phyloP scores from a whole-genome alignment of 2,888 invertebrate genomes.

The Hedychridium roseum region DNA sequence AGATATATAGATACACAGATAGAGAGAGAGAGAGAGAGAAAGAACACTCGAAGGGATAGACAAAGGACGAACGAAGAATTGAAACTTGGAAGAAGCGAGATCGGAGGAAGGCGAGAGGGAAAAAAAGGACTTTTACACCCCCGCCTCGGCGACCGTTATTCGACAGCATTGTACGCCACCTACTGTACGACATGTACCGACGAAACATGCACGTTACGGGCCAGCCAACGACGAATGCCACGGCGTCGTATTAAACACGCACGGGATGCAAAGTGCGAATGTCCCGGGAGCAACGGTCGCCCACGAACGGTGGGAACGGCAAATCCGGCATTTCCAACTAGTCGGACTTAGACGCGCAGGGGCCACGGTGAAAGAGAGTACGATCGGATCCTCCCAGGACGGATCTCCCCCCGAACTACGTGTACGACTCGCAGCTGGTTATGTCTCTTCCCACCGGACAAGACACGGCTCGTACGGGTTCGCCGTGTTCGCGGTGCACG shows the following conservation, averaged over 20 bases:
- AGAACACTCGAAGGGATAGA: constrained; percentile 10
- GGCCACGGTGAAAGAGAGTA: too few species aligned
- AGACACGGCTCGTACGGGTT: too few species aligned
- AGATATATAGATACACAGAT: constrained; percentile 11
- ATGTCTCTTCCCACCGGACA: too few species aligned
- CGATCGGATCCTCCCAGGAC: too few species aligned
- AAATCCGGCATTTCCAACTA: constrained; percentile 43
- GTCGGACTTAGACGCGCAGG: too few species aligned
- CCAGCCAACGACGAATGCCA: background rate
- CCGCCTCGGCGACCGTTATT: constrained; percentile 43
- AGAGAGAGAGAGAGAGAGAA: constrained; percentile 15
- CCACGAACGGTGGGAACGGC: constrained; percentile 35
- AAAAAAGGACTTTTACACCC: constrained; percentile 28
- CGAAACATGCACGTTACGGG: constrained; percentile 29
- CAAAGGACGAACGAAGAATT: too few species aligned
- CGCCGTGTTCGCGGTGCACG: too few species aligned
- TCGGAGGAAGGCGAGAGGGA: constrained; percentile 5
- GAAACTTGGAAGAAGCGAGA: too few species aligned
- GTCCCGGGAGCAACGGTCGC: constrained; percentile 33
- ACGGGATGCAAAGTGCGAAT: constrained; percentile 36
- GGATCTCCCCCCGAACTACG: too few species aligned
- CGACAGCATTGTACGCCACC: constrained; percentile 36
- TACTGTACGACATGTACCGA: constrained; percentile 35
- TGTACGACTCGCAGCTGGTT: too few species aligned
- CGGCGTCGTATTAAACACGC: constrained; percentile 23